phyloP scores from a whole-genome alignment of 2,888 invertebrate genomes.

The Idaea straminata region DNA sequence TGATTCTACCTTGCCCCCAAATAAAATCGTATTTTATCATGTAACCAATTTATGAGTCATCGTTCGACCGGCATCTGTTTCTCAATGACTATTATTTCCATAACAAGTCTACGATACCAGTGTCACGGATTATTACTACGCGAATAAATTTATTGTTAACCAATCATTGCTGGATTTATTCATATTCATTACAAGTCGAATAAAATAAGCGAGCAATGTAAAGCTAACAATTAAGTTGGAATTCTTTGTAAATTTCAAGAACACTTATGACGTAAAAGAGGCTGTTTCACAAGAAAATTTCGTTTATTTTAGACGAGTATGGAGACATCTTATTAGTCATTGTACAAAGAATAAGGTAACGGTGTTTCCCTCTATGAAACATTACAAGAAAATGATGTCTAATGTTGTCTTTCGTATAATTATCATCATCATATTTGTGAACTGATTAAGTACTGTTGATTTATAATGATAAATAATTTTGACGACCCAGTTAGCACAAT shows the following conservation, averaged over 20 bases:
- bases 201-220: neutral
- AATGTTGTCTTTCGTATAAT: neutral
- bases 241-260: neutral
- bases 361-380: slow-evolving; percentile 41
- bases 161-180: slow-evolving; percentile 22
- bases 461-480: too few species aligned
- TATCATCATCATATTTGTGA: neutral
- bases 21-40: slow-evolving; percentile 8
- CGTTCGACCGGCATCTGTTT: slow-evolving; percentile 39
- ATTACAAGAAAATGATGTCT: neutral
- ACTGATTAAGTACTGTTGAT: neutral
- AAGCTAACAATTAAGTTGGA: neutral
- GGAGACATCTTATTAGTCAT: slow-evolving; percentile 21
- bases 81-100: slow-evolving; percentile 53
- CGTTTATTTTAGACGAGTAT: slow-evolving; percentile 26
- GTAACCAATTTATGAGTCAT: slow-evolving; percentile 45
- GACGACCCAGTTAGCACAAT: too few species aligned
- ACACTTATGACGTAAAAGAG: slow-evolving; percentile 41
- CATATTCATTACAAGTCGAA: neutral
- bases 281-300: slow-evolving; percentile 42
- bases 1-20: too few species aligned
- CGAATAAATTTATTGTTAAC: slow-evolving; percentile 1
- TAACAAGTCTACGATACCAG: slow-evolving; percentile 39
- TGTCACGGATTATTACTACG: slow-evolving; percentile 27
- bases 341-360: slow-evolving; percentile 32